Conservation (phyloP, 2,888 invertebrate species). For the Heliconius erato region DNA sequence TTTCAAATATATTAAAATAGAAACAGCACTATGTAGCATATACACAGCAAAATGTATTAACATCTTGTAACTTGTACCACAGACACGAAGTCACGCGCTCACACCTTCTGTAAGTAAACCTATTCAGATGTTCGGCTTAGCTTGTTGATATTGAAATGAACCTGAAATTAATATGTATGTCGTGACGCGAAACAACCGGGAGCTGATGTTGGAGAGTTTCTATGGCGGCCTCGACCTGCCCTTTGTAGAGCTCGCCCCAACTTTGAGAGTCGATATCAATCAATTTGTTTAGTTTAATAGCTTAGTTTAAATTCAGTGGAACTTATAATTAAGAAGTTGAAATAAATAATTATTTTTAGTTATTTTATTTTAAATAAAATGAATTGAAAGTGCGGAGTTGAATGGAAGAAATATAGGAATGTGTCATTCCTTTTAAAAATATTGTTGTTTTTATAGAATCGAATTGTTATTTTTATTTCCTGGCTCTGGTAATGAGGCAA, state of each 20-base stretch:
- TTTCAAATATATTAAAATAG: no score
- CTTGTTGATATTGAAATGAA: constrained; percentile 81
- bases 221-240: constrained; percentile 51
- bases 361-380: not conserved
- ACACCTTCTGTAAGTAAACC: constrained; percentile 56
- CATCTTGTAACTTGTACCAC: constrained; percentile 49
- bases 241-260: constrained; percentile 10
- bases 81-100: constrained; percentile 54
- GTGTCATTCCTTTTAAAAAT: no score
- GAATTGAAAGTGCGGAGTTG: not conserved
- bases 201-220: constrained; percentile 68
- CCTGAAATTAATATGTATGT: constrained; percentile 78
- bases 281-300: constrained; percentile 43
- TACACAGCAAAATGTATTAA: no score
- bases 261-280: constrained; percentile 36
- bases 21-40: no score
- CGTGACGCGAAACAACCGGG: constrained; percentile 67
- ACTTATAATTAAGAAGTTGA: not conserved
- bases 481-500: no score
- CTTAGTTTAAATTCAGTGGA: constrained; percentile 14
- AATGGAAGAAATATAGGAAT: no score
- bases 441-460: not conserved
- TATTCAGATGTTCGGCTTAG: constrained; percentile 62
- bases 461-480: no score
- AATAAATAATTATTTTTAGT: not conserved